Conservation (phyloP, 35 echinoderm and acorn worm species). For the Diadema setosum region DNA sequence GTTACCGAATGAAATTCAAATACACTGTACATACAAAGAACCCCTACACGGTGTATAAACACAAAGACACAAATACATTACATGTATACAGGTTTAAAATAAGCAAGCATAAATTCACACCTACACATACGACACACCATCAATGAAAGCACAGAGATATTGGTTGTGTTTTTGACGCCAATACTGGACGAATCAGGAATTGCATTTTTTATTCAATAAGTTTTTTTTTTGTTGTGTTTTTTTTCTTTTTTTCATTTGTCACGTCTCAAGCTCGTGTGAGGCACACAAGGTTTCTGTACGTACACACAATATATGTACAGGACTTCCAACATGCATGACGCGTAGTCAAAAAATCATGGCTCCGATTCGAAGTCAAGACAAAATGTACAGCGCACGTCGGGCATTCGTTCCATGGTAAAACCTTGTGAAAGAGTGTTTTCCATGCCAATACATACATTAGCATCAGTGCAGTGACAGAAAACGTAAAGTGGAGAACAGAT, state of each 20-base stretch:
- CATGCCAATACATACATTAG: background rate
- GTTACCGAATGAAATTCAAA: no score
- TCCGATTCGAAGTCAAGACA: background rate
- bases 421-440: background rate
- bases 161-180: background rate
- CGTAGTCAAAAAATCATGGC: background rate
- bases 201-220: constrained; percentile 25
- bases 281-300: constrained; percentile 21
- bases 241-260: no score
- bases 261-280: background rate
- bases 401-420: background rate
- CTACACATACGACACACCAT: background rate
- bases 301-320: constrained; percentile 25
- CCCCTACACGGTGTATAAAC: no score
- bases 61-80: no score
- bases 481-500: background rate
- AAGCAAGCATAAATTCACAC: background rate
- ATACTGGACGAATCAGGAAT: constrained; percentile 32
- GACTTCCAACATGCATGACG: background rate
- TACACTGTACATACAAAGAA: no score
- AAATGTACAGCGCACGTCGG: constrained; percentile 3
- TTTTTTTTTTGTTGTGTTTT: no score
- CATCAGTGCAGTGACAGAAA: background rate
- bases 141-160: background rate
- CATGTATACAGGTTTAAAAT: background rate